Base-by-base conservation (phyloP, 2,113 vertebrate genomes). In the Australoheros scitulus region DNA sequence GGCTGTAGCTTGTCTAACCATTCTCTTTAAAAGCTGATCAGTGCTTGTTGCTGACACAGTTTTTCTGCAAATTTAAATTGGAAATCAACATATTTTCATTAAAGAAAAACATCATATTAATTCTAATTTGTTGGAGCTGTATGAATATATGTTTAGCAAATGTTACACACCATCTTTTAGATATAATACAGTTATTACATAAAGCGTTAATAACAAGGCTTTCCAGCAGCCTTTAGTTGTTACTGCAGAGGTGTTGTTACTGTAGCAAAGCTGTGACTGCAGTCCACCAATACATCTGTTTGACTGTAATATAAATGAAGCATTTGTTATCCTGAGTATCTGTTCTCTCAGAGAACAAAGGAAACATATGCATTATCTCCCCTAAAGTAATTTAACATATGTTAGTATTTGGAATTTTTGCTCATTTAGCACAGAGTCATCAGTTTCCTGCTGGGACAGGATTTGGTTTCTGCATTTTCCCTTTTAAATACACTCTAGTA, bases 231-330 rank as follows among this genome's bases (percentile, higher is more conserved):
- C 9, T 61, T 61, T 47, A 58, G 50, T 77, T 57, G 57, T 59
- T n/a, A 24, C 24, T 20, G 79, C 56, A 64, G 50, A 56, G 2
- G 15, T 36, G 13, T 63, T 86, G 58, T 79, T 86, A 57, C 38
- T 80, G 61, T 32, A 78, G 65, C 38, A 68, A 79, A 79, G 43
- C 68, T 87, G 86, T 87, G 63, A 81, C 60, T 56, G 75, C 0
- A 2, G 77, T 81, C 61, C 60, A 68, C 59, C 68, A 36, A 47
- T 41, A 59, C 55, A 79, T 82, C 61, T 83, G 64, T 77, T 86
- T 80, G 29, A 26, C 60, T 61, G 20, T 60, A 78, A 76, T 64
- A 64, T 76, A 80, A 92, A 87, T n/a, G 3, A 83, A 77, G 38
- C 43, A 32, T 82, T 89, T 87, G 59, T 76, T 20, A 70, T 60